Conservation (phyloP, 2,113 vertebrate genomes). For the Dendrocopos noguchii region DNA sequence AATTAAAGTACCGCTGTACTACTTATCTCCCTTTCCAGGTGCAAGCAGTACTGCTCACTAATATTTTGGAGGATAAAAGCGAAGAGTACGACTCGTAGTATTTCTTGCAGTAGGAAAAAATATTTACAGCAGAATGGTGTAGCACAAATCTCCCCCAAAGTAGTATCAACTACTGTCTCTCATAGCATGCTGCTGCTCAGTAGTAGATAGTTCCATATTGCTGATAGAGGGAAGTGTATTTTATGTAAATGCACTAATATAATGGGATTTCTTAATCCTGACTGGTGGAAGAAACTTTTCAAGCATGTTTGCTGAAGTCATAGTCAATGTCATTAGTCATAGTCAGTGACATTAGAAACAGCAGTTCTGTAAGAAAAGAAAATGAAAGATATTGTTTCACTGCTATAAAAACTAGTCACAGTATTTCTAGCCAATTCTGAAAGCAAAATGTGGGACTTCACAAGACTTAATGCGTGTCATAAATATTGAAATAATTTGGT, state of each 20-base stretch:
- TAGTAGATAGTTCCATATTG: constrained; percentile 17
- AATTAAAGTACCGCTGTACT: constrained; percentile 50
- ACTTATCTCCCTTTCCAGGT: constrained; percentile 60
- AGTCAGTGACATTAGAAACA: constrained; percentile 47
- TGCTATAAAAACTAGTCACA: background rate
- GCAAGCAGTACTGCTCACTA: background rate
- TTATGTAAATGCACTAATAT: constrained; percentile 52
- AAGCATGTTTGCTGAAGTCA: constrained; percentile 51
- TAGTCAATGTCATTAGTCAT: constrained; percentile 50
- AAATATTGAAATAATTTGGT: background rate
- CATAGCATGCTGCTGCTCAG: constrained; percentile 11
- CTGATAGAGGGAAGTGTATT: constrained; percentile 46
- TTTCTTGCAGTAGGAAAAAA: constrained; percentile 52
- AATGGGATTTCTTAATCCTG: constrained; percentile 60
- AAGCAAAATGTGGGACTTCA: constrained; percentile 10
- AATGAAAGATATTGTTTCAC: constrained; percentile 1
- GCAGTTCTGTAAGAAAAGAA: constrained; percentile 32
- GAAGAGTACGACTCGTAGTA: background rate
- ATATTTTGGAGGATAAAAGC: constrained; percentile 46
- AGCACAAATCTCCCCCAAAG: constrained; percentile 52
- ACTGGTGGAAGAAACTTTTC: constrained; percentile 50
- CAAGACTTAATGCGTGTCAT: background rate
- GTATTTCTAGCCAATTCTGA: constrained; percentile 1
- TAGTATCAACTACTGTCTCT: constrained; percentile 45
- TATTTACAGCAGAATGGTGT: constrained; percentile 34